Conservation (phyloP, 2,888 invertebrate genomes). For the Plagiodera versicolora region DNA sequence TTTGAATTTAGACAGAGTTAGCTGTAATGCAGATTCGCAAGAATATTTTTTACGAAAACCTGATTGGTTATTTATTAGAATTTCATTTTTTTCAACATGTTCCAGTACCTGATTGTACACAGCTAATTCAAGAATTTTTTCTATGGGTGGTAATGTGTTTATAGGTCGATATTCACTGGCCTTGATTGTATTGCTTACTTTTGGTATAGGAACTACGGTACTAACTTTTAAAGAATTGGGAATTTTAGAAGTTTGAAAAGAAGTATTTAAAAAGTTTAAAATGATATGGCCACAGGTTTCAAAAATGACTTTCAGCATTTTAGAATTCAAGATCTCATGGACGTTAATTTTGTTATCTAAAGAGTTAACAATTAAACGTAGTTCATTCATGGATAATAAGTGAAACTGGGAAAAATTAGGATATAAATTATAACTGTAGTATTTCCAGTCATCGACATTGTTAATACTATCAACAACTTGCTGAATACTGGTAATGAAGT, state of each 20-base stretch:
- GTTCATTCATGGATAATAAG: constrained; percentile 1
- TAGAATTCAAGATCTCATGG: constrained; percentile 1
- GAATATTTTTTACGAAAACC: constrained; percentile 1
- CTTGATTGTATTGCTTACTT: constrained; percentile 2
- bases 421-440: constrained; percentile 1
- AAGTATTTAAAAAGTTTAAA: background rate
- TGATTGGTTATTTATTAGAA: constrained; percentile 5
- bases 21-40: background rate
- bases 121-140: constrained; percentile 1
- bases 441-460: constrained; percentile 2
- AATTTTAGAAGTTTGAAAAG: background rate
- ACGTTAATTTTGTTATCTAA: background rate
- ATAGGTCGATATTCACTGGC: constrained; percentile 6
- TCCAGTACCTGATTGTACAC: background rate
- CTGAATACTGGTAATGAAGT: constrained; percentile 1
- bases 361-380: background rate
- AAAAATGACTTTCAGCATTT: background rate
- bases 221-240: background rate
- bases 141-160: constrained; percentile 7
- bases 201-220: background rate
- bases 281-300: background rate
- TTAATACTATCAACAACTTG: background rate
- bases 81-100: constrained; percentile 9
- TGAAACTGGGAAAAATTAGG: background rate
- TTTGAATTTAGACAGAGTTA: background rate